Evolutionary conservation across 2,888 invertebrate species (phyloP).

Genomic region (Parapristionchus giblindavisi): DNA sequence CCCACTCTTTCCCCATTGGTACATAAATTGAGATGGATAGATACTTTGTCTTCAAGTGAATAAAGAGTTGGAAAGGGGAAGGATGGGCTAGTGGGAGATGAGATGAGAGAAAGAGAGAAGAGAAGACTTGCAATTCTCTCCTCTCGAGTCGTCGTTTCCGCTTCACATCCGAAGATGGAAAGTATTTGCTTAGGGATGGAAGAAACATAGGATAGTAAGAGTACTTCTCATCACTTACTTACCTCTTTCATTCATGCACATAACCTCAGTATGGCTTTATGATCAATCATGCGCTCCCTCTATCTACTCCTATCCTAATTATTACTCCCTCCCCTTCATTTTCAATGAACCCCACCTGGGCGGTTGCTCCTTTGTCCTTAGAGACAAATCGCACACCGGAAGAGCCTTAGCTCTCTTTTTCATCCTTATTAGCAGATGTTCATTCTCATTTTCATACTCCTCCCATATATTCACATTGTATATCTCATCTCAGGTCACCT

Average conservation of each 20-base stretch:
- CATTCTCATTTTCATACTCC: background rate
- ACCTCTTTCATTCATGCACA: constrained; percentile 6
- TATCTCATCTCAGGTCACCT: background rate
- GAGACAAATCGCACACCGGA: constrained; percentile 8
- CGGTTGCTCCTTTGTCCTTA: constrained; percentile 6
- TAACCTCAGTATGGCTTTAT: too few relatives aligned
- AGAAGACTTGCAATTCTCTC: constrained; percentile 36
- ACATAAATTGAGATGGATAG: background rate
- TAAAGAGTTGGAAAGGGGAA: background rate
- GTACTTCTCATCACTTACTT: constrained; percentile 13
- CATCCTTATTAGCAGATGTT: constrained; percentile 24
- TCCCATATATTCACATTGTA: background rate
- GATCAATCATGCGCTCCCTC: too few relatives aligned
- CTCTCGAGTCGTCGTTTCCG: constrained; percentile 31
- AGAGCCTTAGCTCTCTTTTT: constrained; percentile 10
- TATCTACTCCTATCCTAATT: too few relatives aligned
- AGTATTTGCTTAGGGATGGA: constrained; percentile 30
- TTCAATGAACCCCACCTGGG: constrained; percentile 25
- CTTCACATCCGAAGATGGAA: constrained; percentile 36
- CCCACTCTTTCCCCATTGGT: background rate
- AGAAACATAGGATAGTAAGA: too few relatives aligned
- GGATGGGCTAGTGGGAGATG: constrained; percentile 26
- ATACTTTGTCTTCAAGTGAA: background rate
- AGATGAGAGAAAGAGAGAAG: constrained; percentile 11
- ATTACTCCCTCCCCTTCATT: too few relatives aligned